Conservation (phyloP, 2,113 vertebrate genomes). For the Aix galericulata region DNA sequence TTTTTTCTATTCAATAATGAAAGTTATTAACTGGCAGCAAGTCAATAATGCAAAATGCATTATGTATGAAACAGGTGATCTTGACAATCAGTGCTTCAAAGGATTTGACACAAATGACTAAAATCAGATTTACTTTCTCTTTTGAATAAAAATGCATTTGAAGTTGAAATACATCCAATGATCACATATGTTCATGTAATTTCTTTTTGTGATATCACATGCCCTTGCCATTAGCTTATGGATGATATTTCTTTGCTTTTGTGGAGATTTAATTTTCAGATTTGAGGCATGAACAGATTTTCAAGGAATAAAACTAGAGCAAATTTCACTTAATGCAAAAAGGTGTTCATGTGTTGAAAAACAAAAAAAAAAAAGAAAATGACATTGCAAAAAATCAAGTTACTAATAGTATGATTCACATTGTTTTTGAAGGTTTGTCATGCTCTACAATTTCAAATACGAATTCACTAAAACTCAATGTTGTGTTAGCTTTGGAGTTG, state of each 20-base stretch:
- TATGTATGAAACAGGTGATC: not conserved
- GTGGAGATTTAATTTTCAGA: slow-evolving; percentile 9
- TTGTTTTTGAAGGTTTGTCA: no score
- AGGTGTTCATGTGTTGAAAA: not conserved
- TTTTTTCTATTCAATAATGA: not conserved
- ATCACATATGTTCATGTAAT: not conserved
- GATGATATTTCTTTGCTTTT: not conserved
- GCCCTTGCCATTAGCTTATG: not conserved
- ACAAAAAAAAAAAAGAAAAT: not conserved
- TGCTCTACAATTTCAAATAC: no score
- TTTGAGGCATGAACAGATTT: not conserved
- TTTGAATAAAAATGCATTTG: not conserved
- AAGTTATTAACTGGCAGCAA: not conserved
- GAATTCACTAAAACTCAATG: not conserved
- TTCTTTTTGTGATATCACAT: not conserved
- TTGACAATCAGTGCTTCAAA: not conserved
- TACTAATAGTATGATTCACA: no score
- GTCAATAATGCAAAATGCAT: not conserved
- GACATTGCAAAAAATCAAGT: no score
- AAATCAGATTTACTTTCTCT: not conserved
- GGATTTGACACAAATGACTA: not conserved
- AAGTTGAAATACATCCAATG: not conserved
- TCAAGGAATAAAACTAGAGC: not conserved
- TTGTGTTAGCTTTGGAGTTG: not conserved
- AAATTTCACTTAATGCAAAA: not conserved